A percentile compares a stretch with the other conserved stretches of the same genome.
phyloP scores from a whole-genome alignment of 2,888 invertebrate genomes.

The Pandemis cinnamomeana region DNA sequence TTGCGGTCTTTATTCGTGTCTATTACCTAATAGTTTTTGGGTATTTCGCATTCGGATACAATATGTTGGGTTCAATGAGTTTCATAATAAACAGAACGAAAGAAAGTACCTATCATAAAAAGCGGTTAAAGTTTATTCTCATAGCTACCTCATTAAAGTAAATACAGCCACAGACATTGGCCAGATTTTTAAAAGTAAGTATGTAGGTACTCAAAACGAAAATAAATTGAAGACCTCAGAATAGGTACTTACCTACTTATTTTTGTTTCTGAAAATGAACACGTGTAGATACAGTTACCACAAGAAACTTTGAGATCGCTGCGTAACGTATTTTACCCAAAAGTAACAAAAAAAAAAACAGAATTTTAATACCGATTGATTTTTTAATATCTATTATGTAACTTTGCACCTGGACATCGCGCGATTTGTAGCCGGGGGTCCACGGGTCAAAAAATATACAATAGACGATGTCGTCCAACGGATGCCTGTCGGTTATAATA shows the following conservation, averaged over 20 bases:
- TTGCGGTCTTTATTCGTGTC: neutral
- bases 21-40: neutral
- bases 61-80: too few relatives aligned
- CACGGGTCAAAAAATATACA: conserved; percentile 79
- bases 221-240: too few relatives aligned
- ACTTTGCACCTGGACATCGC: conserved; percentile 76
- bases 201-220: too few relatives aligned
- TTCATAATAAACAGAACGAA: too few relatives aligned
- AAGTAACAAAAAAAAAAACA: conserved; percentile 42
- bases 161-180: too few relatives aligned
- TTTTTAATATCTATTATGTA: conserved; percentile 67
- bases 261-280: neutral
- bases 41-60: too few relatives aligned
- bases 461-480: conserved; percentile 69
- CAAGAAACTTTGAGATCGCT: neutral
- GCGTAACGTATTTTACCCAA: conserved; percentile 7
- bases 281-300: neutral
- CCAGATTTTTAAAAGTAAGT: too few relatives aligned
- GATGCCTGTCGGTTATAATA: conserved; percentile 74
- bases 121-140: too few relatives aligned
- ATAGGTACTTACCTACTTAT: too few relatives aligned
- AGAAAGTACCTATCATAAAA: too few relatives aligned
- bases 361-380: conserved; percentile 43
- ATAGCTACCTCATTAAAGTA: too few relatives aligned
- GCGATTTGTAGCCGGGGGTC: conserved; percentile 70